Evolutionary conservation across 2,888 invertebrate genomes (phyloP).

Genomic region (Tupiocoris notatus): DNA sequence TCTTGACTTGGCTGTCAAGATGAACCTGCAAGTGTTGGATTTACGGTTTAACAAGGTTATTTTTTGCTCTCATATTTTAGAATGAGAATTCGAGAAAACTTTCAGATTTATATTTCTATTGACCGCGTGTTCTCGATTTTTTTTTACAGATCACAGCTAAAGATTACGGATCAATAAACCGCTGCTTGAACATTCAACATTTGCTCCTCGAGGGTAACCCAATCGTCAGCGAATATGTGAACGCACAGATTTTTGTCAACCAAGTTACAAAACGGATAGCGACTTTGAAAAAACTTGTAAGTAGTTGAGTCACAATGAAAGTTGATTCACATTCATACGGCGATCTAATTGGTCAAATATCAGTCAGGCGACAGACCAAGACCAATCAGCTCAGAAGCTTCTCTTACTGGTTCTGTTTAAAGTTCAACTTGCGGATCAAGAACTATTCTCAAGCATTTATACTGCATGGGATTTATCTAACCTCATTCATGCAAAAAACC

Average conservation of each 20-base stretch:
- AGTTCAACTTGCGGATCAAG: no score
- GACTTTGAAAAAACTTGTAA: neutral
- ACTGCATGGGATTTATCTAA: no score
- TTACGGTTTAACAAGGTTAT: conserved; percentile 9
- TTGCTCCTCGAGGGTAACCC: conserved; percentile 29
- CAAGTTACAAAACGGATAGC: neutral
- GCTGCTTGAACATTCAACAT: neutral
- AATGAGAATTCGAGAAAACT: neutral
- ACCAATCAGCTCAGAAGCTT: no score
- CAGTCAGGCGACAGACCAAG: no score
- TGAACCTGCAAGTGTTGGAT: conserved; percentile 5
- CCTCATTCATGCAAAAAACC: no score
- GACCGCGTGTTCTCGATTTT: neutral
- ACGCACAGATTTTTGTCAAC: neutral
- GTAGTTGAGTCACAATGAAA: no score
- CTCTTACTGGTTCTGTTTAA: no score
- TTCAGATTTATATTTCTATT: no score
- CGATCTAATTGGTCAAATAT: no score
- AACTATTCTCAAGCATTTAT: no score
- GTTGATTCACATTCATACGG: no score
- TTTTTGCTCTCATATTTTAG: neutral
- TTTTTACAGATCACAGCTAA: conserved; percentile 10
- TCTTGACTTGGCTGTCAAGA: neutral
- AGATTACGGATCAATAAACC: neutral
- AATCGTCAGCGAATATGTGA: neutral